These are phyloP conservation scores for Hyperoplus lanceolatus DNA, from an alignment of 2,797 vertebrate genomes.

Conservation along the genomic window DNA sequence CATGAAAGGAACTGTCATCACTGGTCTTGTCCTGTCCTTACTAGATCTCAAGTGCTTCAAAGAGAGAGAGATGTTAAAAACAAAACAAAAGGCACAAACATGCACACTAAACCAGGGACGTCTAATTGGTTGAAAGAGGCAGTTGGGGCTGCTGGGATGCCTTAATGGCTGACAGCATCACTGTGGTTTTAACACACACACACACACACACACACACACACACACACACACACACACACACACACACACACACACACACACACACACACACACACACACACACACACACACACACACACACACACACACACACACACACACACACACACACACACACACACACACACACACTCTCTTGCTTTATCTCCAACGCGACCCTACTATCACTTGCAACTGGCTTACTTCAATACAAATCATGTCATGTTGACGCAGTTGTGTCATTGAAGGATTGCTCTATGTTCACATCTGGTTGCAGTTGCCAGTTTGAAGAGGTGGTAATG, in stretches of 20 bases:
- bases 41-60: constrained; percentile 69
- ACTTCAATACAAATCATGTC: constrained; percentile 40
- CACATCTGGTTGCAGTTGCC: constrained; percentile 51
- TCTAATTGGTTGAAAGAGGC: constrained; percentile 65
- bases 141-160: constrained; percentile 23
- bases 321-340: background rate
- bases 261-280: constrained; percentile 26
- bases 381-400: constrained; percentile 38
- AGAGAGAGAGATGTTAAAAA: constrained; percentile 54
- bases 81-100: constrained; percentile 52
- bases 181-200: constrained; percentile 49
- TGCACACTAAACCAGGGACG: constrained; percentile 17
- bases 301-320: constrained; percentile 19
- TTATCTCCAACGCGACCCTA: constrained; percentile 39
- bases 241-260: constrained; percentile 49
- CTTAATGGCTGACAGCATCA: constrained; percentile 36
- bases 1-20: constrained; percentile 80
- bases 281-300: constrained; percentile 41
- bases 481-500: constrained; percentile 49
- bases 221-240: constrained; percentile 39
- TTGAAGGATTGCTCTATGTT: constrained; percentile 57
- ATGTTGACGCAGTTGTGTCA: constrained; percentile 21
- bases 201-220: constrained; percentile 27
- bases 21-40: constrained; percentile 74
- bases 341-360: constrained; percentile 3